These are phyloP conservation scores for Microtus ochrogaster DNA, from an alignment of 2,113 vertebrate species.

Conservation along the genomic window DNA sequence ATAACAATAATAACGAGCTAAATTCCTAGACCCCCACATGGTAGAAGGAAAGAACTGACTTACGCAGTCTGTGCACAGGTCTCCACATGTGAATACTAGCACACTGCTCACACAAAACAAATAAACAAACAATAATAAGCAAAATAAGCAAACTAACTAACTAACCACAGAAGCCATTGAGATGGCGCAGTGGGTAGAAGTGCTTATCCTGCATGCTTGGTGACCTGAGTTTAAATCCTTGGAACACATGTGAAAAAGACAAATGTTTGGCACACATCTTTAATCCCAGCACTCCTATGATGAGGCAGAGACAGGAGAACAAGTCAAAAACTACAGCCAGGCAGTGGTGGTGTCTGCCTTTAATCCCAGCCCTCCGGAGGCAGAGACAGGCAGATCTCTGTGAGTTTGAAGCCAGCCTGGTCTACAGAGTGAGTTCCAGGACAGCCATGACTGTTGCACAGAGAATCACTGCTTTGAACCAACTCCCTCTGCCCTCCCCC, in stretches of 20 bases:
- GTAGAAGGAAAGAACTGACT: not conserved
- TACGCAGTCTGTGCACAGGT: not conserved
- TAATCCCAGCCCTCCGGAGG: not conserved
- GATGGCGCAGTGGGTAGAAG: not conserved
- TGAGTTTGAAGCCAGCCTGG: not conserved
- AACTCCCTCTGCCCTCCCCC: no score
- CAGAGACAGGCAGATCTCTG: not conserved
- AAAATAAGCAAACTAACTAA: not conserved
- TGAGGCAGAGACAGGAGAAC: not conserved
- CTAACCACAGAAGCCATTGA: not conserved
- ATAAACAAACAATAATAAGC: not conserved
- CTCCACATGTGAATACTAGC: not conserved
- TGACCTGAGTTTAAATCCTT: not conserved
- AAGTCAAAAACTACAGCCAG: not conserved
- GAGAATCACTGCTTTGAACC: not conserved
- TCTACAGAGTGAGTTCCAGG: not conserved
- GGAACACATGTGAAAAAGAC: not conserved
- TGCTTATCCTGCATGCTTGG: not conserved
- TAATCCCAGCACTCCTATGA: not conserved
- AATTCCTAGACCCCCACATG: not conserved
- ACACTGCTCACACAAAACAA: not conserved
- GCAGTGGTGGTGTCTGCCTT: fast-evolving
- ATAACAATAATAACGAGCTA: not conserved
- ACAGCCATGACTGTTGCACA: not conserved
- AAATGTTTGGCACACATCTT: not conserved